Evolutionary conservation across 1,140 invertebrate species (phyloP).

Genomic region (Calosoma granatense): DNA sequence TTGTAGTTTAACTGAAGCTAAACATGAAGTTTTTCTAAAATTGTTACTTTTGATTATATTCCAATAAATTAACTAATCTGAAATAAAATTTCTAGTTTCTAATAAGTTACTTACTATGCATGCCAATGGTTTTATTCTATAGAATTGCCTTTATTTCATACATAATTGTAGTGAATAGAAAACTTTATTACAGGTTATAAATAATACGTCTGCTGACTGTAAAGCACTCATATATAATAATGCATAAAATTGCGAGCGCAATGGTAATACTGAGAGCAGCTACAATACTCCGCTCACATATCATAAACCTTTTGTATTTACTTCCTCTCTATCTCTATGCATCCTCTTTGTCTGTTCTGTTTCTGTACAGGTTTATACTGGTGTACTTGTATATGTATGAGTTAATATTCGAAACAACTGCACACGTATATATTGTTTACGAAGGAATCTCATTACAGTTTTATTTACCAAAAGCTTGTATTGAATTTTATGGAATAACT

Average conservation of each 20-base stretch:
- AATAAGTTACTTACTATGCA: too few species aligned
- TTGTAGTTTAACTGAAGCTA: too few species aligned
- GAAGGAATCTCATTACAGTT: neutral
- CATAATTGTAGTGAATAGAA: neutral
- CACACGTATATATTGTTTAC: neutral
- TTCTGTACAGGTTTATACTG: neutral
- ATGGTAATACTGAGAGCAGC: neutral
- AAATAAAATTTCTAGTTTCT: too few species aligned
- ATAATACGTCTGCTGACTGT: neutral
- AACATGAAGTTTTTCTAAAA: too few species aligned
- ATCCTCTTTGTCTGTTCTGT: neutral
- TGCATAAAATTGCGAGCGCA: conserved; percentile 2
- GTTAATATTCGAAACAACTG: neutral
- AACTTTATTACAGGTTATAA: conserved; percentile 3
- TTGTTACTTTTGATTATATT: too few species aligned
- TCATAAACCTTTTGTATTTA: conserved; percentile 4
- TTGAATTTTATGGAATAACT: neutral
- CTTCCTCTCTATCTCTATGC: neutral
- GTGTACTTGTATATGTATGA: neutral
- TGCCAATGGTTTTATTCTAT: too few species aligned
- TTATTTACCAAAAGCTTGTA: neutral
- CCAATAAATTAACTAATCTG: too few species aligned
- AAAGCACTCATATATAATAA: neutral
- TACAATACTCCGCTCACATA: neutral
- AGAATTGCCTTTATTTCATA: too few species aligned